These are phyloP conservation scores for Cordylochernes scorpioides DNA, from an alignment of 2,888 invertebrate genomes.

Conservation along the genomic window DNA sequence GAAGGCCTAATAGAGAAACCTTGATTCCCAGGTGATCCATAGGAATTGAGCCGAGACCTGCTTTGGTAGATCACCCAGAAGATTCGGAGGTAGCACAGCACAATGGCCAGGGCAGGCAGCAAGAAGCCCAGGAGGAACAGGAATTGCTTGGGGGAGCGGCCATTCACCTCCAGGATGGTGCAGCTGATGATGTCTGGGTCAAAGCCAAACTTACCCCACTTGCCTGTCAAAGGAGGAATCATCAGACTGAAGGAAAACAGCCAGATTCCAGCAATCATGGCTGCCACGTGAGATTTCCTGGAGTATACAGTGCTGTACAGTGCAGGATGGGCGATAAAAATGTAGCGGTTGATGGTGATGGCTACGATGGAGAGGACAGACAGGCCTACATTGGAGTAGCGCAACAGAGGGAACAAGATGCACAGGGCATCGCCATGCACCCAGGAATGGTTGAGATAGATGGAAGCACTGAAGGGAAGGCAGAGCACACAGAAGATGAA, in stretches of 20 bases:
- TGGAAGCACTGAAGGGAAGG: constrained; percentile 48
- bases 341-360: constrained; percentile 56
- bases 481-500: constrained; percentile 58
- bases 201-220: constrained; percentile 53
- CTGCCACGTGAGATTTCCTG: constrained; percentile 35
- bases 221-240: constrained; percentile 46
- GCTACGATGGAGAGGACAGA: constrained; percentile 51
- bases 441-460: constrained; percentile 44
- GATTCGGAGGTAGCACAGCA: constrained; percentile 41
- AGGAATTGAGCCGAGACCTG: constrained; percentile 7
- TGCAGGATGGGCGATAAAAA: constrained; percentile 56
- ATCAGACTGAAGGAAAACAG: constrained; percentile 43
- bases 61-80: constrained; percentile 41
- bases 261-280: constrained; percentile 56
- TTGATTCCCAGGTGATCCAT: constrained; percentile 2
- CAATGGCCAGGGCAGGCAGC: constrained; percentile 55
- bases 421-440: constrained; percentile 43
- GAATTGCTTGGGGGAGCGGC: constrained; percentile 26
- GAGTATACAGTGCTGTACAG: constrained; percentile 30
- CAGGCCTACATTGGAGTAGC: constrained; percentile 59
- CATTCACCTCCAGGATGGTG: constrained; percentile 39
- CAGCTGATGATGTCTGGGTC: constrained; percentile 50
- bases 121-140: constrained; percentile 61
- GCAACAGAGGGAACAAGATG: constrained; percentile 43
- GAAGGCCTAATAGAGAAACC: too few species aligned